Base-by-base conservation (phyloP, 2,888 invertebrate species). In the Stegana nigrithorax region DNA sequence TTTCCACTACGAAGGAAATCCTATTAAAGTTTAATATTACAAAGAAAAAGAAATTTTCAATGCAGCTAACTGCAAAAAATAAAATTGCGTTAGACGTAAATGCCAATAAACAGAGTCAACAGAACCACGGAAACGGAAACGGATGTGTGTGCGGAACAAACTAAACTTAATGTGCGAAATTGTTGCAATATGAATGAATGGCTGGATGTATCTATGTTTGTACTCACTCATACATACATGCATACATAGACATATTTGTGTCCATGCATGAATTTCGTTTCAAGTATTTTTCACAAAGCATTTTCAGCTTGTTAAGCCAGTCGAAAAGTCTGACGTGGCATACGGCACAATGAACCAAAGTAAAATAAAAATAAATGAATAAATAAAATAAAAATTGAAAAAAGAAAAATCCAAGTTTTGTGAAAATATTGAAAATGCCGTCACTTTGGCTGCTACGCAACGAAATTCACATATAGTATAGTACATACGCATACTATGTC, bases 241-340 rank as follows among this genome's bases (percentile, higher is more conserved):
- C n/a, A n/a, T n/a, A n/a, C n/a, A n/a, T n/a, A n/a, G n/a, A n/a
- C n/a, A n/a, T n/a, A n/a, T n/a, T n/a, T n/a, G n/a, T n/a, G n/a
- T n/a, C n/a, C n/a, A n/a, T n/a, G n/a, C n/a, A n/a, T n/a, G n/a
- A n/a, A n/a, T n/a, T n/a, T n/a, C n/a, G n/a, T n/a, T n/a, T n/a
- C n/a, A n/a, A n/a, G n/a, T n/a, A n/a, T n/a, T n/a, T n/a, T n/a
- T n/a, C n/a, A n/a, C n/a, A n/a, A 17, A 17, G 23, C 45, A 45
- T 45, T 45, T 45, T 19, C 45, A 45, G 45, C 45, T 45, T 45
- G 45, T 25, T 47, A 47, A 47, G 23, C 47, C 47, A 21, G 25
- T 47, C 47, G 23, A 47, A 47, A 10, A 23, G 47, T 47, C 21
- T 21, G 47, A 47, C 47, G 47, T 47, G 47, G n/a, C 47, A 23